phyloP scores from a whole-genome alignment of 53 echinoderm and acorn worm genomes.

The Henricia sp. region DNA sequence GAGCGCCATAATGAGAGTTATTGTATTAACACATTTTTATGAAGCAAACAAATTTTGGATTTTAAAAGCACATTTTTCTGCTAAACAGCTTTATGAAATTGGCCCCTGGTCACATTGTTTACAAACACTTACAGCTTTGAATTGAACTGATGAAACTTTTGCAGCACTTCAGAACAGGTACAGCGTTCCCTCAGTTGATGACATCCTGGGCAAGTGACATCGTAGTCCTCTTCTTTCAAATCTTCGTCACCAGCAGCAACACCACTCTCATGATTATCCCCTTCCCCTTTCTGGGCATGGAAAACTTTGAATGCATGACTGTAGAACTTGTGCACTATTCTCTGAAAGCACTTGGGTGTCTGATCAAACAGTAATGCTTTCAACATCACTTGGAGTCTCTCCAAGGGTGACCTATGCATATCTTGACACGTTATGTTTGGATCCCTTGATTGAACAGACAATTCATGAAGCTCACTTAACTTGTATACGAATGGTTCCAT shows the following conservation, averaged over 20 bases:
- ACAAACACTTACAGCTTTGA: slow-evolving; percentile 92
- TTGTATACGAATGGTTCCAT: slow-evolving; percentile 60
- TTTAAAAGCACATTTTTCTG: too few relatives aligned
- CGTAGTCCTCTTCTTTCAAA: slow-evolving; percentile 29
- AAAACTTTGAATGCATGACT: slow-evolving; percentile 72
- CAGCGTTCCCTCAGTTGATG: slow-evolving; percentile 8
- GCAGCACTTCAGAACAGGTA: slow-evolving; percentile 60
- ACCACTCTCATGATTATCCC: slow-evolving; percentile 6
- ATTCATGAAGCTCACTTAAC: slow-evolving; percentile 20
- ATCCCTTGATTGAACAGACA: not conserved
- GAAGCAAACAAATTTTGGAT: too few relatives aligned
- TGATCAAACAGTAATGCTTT: slow-evolving; percentile 70
- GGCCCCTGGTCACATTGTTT: too few relatives aligned
- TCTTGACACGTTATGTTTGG: not conserved
- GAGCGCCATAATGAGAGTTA: too few relatives aligned
- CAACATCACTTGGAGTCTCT: slow-evolving; percentile 63
- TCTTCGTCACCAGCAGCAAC: slow-evolving; percentile 67
- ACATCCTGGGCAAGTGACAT: slow-evolving; percentile 39
- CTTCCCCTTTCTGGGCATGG: slow-evolving; percentile 15
- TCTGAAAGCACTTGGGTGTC: slow-evolving; percentile 63
- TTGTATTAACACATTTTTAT: too few relatives aligned
- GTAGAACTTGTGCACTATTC: slow-evolving; percentile 69
- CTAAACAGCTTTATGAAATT: too few relatives aligned
- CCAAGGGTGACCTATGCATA: not conserved
- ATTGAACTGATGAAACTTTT: slow-evolving; percentile 83